Percentiles rank a stretch among this genome's conserved stretches.
These are phyloP conservation scores for Polypedilum pembai DNA, from an alignment of 1,140 invertebrate genomes.

Conservation along the genomic window DNA sequence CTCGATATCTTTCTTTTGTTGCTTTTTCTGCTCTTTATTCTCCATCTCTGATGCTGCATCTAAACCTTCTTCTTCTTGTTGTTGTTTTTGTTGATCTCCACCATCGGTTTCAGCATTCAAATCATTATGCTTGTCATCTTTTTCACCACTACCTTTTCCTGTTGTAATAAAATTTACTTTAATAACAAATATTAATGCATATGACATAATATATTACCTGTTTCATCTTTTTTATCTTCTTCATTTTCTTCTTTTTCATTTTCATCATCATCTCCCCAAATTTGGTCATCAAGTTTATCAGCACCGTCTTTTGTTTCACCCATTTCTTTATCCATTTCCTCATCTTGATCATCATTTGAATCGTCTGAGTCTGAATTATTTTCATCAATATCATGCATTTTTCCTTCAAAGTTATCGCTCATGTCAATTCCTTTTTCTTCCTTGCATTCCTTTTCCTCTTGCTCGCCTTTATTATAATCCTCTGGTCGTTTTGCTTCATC, in stretches of 20 bases:
- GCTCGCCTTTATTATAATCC: slow-evolving; percentile 54
- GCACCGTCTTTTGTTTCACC: slow-evolving; percentile 79
- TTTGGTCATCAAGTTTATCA: slow-evolving; percentile 73
- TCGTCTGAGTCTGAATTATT: slow-evolving; percentile 54
- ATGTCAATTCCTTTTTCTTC: slow-evolving; percentile 72
- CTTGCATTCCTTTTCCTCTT: slow-evolving; percentile 71
- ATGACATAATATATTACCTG: slow-evolving; percentile 34
- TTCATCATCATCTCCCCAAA: slow-evolving; percentile 82
- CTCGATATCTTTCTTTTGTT: slow-evolving; percentile 65
- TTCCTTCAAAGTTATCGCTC: slow-evolving; percentile 52
- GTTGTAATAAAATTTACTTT: neutral
- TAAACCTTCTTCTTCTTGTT: slow-evolving; percentile 45
- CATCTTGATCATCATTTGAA: slow-evolving; percentile 58
- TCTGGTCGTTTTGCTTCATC: slow-evolving; percentile 77
- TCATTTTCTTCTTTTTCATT: slow-evolving; percentile 54
- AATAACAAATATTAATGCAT: neutral
- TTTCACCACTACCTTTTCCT: slow-evolving; percentile 60
- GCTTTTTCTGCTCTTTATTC: slow-evolving; percentile 45
- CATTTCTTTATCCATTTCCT: slow-evolving; percentile 88
- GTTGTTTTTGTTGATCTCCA: slow-evolving; percentile 47
- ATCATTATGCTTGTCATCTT: slow-evolving; percentile 59
- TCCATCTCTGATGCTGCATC: slow-evolving; percentile 39
- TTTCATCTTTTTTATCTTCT: slow-evolving; percentile 55
- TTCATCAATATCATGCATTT: slow-evolving; percentile 69
- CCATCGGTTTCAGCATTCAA: slow-evolving; percentile 54